Conservation (phyloP, 2,888 invertebrate genomes). For the Apodemia zela region DNA sequence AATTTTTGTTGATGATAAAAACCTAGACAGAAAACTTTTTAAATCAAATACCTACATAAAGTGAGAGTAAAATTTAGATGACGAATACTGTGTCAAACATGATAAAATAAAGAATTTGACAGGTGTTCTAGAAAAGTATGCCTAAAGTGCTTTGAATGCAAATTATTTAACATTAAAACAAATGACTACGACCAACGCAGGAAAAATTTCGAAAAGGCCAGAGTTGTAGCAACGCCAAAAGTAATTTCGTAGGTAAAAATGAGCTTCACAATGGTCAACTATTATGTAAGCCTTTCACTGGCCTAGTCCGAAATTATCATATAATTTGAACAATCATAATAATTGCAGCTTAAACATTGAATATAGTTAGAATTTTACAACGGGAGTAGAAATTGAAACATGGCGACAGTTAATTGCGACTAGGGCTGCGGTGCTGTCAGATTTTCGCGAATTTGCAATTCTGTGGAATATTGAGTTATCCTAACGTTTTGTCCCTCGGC, state of each 20-base stretch:
- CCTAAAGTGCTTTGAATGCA: no score
- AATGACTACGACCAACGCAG: no score
- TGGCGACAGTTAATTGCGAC: constrained; percentile 67
- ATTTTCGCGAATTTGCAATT: constrained; percentile 45
- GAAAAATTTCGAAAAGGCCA: background rate
- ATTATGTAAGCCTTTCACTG: background rate
- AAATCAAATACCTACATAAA: no score
- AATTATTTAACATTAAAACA: no score
- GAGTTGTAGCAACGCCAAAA: background rate
- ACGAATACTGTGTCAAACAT: no score
- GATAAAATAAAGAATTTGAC: no score
- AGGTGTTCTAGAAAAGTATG: no score
- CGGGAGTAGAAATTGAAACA: constrained; percentile 67
- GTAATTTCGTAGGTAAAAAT: background rate
- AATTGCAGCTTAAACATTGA: constrained; percentile 22
- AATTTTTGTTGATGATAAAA: no score
- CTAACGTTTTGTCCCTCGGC: constrained; percentile 1
- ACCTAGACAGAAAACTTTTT: no score
- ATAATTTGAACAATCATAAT: constrained; percentile 21
- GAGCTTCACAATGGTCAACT: background rate
- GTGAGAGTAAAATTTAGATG: no score
- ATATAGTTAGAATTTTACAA: constrained; percentile 37
- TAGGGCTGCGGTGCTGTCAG: constrained; percentile 44
- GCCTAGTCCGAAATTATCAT: background rate
- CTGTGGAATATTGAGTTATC: constrained; percentile 26